Evolutionary conservation across 2,113 vertebrate genomes (phyloP).

Genomic region (Synodontis membranacea): DNA sequence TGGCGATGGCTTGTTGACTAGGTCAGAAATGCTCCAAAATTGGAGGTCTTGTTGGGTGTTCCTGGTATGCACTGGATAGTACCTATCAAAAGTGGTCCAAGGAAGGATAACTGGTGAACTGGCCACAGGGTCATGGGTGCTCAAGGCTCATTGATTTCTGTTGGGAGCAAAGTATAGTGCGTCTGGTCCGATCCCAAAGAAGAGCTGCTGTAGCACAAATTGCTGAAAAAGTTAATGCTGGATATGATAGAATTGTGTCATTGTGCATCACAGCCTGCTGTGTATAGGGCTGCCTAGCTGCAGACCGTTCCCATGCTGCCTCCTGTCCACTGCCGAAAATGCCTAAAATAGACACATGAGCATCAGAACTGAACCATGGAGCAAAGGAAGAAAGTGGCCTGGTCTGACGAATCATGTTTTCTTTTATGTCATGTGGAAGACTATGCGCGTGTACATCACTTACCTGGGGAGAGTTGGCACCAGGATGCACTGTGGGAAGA

Average conservation of each 20-base stretch:
- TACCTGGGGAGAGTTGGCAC: no score
- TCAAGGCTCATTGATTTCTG: not conserved
- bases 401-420: not conserved
- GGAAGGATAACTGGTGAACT: not conserved
- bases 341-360: not conserved
- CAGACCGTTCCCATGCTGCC: not conserved
- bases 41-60: not conserved
- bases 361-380: not conserved
- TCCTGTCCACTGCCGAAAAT: not conserved
- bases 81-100: not conserved
- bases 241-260: not conserved
- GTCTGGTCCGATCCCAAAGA: not conserved
- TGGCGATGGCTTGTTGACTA: not conserved
- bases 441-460: not conserved
- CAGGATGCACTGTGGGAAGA: not conserved
- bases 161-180: not conserved
- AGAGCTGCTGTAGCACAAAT: not conserved
- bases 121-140: not conserved
- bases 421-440: not conserved
- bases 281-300: not conserved
- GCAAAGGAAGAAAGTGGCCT: not conserved
- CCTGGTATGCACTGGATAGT: not conserved
- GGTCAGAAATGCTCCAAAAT: not conserved
- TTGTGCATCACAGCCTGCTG: not conserved
- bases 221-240: no score